phyloP scores from a whole-genome alignment of 2,797 vertebrate species.

The Phrynocephalus vlangalii region DNA sequence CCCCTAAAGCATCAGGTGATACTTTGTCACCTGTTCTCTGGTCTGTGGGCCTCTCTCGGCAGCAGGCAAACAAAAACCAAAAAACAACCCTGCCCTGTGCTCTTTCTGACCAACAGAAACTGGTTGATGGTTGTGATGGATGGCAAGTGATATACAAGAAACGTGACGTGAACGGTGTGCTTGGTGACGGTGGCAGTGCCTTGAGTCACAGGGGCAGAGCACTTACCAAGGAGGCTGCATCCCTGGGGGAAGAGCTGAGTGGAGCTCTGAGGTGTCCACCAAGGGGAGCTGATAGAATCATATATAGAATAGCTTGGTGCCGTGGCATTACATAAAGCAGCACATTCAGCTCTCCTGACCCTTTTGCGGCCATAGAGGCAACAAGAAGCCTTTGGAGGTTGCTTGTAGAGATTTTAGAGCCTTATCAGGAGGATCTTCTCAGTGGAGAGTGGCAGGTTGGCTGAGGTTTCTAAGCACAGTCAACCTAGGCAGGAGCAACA shows the following conservation, averaged over 20 bases:
- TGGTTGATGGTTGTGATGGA: not conserved
- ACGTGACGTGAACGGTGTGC: not conserved
- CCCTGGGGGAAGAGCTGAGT: not conserved
- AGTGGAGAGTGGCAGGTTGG: not conserved
- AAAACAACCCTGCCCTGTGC: too few species aligned
- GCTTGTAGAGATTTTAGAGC: not conserved
- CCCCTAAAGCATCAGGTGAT: too few species aligned
- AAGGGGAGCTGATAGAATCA: not conserved
- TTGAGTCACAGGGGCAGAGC: not conserved
- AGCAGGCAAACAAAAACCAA: too few species aligned
- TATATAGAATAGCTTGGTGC: not conserved
- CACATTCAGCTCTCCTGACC: not conserved
- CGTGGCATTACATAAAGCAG: not conserved
- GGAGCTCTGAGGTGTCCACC: not conserved
- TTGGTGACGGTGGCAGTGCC: not conserved
- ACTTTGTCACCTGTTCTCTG: too few species aligned
- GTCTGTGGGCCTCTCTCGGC: too few species aligned
- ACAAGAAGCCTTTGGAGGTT: not conserved
- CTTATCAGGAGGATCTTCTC: not conserved
- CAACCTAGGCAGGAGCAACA: not conserved
- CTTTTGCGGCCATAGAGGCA: not conserved
- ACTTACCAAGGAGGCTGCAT: not conserved
- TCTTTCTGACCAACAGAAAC: too few species aligned
- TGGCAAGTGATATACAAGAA: not conserved
- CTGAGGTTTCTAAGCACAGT: not conserved